Base-by-base conservation (phyloP, 1,140 invertebrate genomes). In the Aphidius gifuensis region DNA sequence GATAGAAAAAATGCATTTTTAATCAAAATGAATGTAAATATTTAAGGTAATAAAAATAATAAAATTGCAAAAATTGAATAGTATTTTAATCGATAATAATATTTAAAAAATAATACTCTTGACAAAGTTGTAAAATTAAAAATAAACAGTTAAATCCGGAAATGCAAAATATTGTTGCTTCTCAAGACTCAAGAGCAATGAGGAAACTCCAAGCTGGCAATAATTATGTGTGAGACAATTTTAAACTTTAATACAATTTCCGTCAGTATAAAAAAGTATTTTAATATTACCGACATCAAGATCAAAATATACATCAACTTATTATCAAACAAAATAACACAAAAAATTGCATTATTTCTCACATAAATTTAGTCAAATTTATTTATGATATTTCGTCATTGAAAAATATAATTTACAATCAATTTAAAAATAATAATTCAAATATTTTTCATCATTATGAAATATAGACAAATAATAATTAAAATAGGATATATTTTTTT, bases 191-290 rank as follows among this genome's bases (percentile, higher is more conserved):
- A 46, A 46, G 40, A 55, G 21, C 9, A 38, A 43, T 23, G 16
- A 55, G 60, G 60, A 61, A 61, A 44, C 46, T 11, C 2, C 23
- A 32, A 32, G 47, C 47, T n/a, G 43, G 16, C 40, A 61, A 61
- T 61, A 61, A 61, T 61, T 55, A 48, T 55, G 44, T 44, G 53
- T 55, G 51, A 61, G 44, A 53, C 50, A 21, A 39, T 56, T 16
- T 43, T 4, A n/a, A 40, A 8, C 9, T 46, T 32, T 32, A 32
- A 7, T 46, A n/a, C 6, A 46, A 46, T 46, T 9, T 46, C 44
- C 9, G 5, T 46, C 23, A 32, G 23, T 32, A 32, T 49, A 49
- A 16, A 3, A 21, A 49, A 49, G 23, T 49, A 16, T 21, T 16
- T 16, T 16, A 16, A 16, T 58, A 21, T 47, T 46, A 5, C 16